Evolutionary conservation across 1,140 invertebrate genomes (phyloP).

Genomic region (Trachelipus rathkii): DNA sequence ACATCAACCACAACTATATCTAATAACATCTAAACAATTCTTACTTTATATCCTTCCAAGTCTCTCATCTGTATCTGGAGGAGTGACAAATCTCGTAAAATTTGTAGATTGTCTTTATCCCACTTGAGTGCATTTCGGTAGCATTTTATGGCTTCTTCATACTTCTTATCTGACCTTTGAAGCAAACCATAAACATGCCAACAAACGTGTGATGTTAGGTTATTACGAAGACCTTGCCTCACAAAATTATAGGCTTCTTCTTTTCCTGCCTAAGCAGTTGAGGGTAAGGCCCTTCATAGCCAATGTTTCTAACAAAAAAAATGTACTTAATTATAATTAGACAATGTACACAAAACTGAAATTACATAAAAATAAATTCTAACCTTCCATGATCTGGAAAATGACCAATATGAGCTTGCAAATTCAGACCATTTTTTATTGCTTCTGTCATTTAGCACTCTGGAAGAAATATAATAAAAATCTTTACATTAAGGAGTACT

Average conservation of each 20-base stretch:
- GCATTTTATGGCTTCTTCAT: slow-evolving; percentile 99
- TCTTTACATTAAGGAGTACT: background rate
- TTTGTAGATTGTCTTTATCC: slow-evolving; percentile 99
- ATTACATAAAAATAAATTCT: slow-evolving; percentile 45
- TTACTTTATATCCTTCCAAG: slow-evolving; percentile 93
- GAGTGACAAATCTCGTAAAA: slow-evolving; percentile 91
- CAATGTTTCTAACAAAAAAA: slow-evolving; percentile 80
- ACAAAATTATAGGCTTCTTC: slow-evolving; percentile 99
- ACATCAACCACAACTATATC: background rate
- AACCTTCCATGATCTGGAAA: slow-evolving; percentile 96
- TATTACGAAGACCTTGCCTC: slow-evolving; percentile 85
- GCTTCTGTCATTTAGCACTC: slow-evolving; percentile 99
- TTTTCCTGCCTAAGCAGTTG: slow-evolving; percentile 95
- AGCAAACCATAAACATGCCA: slow-evolving; percentile 99
- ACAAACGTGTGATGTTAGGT: slow-evolving; percentile 95
- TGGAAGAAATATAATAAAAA: slow-evolving; percentile 61
- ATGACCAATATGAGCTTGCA: slow-evolving; percentile 97
- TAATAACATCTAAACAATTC: slow-evolving; percentile 43
- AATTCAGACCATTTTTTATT: slow-evolving; percentile 99
- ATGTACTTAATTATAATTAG: too few species aligned
- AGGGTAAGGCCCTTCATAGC: slow-evolving; percentile 99
- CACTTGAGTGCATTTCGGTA: slow-evolving; percentile 97
- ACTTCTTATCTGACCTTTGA: slow-evolving; percentile 94
- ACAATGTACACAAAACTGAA: too few species aligned
- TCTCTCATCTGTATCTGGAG: slow-evolving; percentile 99